Base-by-base conservation (phyloP, 2,888 invertebrate species). In the Leptopilina syphax region DNA sequence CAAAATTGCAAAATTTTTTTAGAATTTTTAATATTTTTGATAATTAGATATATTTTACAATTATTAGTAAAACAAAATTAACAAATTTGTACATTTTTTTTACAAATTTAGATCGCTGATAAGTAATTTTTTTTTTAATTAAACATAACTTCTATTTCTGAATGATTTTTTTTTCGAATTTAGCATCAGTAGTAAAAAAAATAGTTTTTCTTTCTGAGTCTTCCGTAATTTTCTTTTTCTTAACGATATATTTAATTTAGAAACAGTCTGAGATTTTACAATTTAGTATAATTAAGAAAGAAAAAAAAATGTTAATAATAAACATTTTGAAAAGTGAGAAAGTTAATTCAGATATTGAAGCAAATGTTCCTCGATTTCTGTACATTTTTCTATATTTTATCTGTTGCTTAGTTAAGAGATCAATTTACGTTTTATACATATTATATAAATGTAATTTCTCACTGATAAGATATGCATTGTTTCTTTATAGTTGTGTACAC, bases 391-490 rank as follows among this genome's bases (percentile, higher is more conserved):
- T 54, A 34, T 57, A 57, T 57, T 73, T 57, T n/a, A 57, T 41
- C n/a, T 73, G 73, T 73, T 73, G 73, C 73, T 34, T 57, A 73
- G 73, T 73, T 73, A 27, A 73, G 54, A 54, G 54, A 54, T 34
- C 27, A 18, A 50, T 54, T 8, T 44, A 44, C 44, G 44, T 44
- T 34, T 34, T 34, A 34, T 34, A 34, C 34, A 34, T 44, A 44
- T 8, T 5, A 44, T 34, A 73, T 12, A 50, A 24, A 73, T 73
- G 27, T 57, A 50, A 50, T 34, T 50, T 50, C 54, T 73, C 73
- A 73, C 54, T 5, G 13, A 54, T 54, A 73, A 8, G 34, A 73
- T 54, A 54, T 27, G 70, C 12, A 50, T 73, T 73, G 73, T 54
- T 73, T 54, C 57, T 7, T 73, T 73, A 34, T 34, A 73, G 57